These are phyloP conservation scores for Mnemiopsis leidyi DNA, from an alignment of 37 sponge, comb jelly and placozoan species.

Conservation along the genomic window DNA sequence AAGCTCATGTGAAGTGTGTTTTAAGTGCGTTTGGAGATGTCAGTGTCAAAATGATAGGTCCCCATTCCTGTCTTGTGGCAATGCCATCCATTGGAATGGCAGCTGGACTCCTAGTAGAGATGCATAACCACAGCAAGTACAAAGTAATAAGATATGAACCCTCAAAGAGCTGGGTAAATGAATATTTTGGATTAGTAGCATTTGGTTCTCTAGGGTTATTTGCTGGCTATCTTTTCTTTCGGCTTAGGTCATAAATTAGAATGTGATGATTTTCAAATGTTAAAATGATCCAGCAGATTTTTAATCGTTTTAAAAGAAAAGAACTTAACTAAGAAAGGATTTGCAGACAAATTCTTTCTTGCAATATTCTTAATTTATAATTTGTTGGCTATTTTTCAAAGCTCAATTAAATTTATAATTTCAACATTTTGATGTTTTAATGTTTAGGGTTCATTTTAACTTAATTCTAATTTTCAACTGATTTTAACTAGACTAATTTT, in stretches of 20 bases:
- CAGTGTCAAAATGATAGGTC: neutral
- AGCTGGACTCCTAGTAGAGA: slow-evolving; percentile 42
- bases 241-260: neutral
- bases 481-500: too few species aligned
- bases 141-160: slow-evolving; percentile 7
- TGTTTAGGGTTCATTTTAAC: too few species aligned
- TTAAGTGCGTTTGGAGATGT: slow-evolving; percentile 64
- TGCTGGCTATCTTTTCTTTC: neutral
- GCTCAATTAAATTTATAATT: too few species aligned
- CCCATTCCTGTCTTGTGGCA: neutral
- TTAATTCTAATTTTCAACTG: too few species aligned
- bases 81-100: slow-evolving; percentile 52
- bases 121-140: neutral
- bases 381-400: neutral
- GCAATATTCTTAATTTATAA: neutral
- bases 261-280: neutral
- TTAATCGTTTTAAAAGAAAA: neutral
- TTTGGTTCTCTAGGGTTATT: neutral
- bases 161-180: neutral
- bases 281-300: neutral
- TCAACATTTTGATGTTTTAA: too few species aligned
- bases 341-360: neutral
- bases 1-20: neutral
- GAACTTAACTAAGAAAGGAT: neutral
- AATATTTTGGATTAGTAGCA: neutral